These are phyloP conservation scores for Heliconius cydno DNA, from an alignment of 2,888 invertebrate genomes.

Conservation along the genomic window DNA sequence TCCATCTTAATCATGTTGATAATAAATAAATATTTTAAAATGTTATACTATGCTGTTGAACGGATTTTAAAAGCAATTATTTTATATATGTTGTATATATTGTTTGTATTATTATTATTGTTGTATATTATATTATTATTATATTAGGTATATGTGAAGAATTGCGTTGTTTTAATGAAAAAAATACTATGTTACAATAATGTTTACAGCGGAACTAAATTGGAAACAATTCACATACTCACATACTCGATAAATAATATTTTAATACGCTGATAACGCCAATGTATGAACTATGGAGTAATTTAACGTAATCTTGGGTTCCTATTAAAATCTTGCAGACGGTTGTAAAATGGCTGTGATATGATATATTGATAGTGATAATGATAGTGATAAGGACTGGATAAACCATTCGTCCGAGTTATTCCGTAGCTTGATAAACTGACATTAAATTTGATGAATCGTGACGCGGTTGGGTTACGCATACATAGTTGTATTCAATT, in stretches of 20 bases:
- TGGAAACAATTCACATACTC: background rate
- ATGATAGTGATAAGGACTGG: background rate
- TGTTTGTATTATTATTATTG: no score
- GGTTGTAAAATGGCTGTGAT: background rate
- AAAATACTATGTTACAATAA: no score
- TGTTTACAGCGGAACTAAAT: background rate
- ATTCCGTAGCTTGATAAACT: background rate
- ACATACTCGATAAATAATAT: background rate
- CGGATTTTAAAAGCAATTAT: background rate
- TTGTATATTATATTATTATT: no score
- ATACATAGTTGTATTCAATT: no score
- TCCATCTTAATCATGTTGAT: background rate
- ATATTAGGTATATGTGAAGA: no score
- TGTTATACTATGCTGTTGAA: background rate
- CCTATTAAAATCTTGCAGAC: background rate
- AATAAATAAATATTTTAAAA: background rate
- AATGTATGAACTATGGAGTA: background rate
- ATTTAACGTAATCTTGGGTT: slow-evolving; percentile 1
- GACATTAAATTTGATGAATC: no score
- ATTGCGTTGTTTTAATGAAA: no score
- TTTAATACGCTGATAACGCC: background rate
- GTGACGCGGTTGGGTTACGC: no score
- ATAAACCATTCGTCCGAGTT: background rate
- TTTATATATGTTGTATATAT: no score
- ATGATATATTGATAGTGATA: background rate